phyloP scores from a whole-genome alignment of 2,888 invertebrate species.

The Electrophaes corylata region DNA sequence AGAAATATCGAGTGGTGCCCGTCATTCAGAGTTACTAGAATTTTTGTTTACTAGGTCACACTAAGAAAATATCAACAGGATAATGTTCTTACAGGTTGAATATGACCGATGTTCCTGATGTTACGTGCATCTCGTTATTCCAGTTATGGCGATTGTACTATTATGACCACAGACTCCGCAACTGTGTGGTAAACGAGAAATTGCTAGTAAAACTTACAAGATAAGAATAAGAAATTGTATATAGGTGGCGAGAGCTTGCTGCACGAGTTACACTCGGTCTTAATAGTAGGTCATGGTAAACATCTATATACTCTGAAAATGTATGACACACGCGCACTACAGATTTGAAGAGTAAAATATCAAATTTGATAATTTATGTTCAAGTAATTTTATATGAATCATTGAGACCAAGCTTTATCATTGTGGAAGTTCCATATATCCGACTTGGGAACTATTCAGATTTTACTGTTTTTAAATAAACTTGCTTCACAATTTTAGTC shows the following conservation, averaged over 20 bases:
- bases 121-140: conserved; percentile 34
- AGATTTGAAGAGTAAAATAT: conserved; percentile 13
- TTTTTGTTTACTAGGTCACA: conserved; percentile 16
- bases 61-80: conserved; percentile 6
- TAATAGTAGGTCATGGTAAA: conserved; percentile 53
- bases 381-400: conserved; percentile 3
- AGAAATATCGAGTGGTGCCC: not conserved
- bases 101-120: conserved; percentile 21
- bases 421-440: conserved; percentile 1
- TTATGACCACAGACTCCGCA: conserved; percentile 29
- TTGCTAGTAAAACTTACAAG: conserved; percentile 34
- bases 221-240: conserved; percentile 47
- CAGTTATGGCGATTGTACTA: conserved; percentile 43
- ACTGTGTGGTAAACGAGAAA: conserved; percentile 25
- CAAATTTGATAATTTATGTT: conserved; percentile 33
- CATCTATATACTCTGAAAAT: conserved; percentile 39
- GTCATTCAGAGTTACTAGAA: too few relatives aligned
- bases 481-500: too few relatives aligned
- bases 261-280: conserved; percentile 44
- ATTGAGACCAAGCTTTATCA: conserved; percentile 3
- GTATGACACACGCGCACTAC: conserved; percentile 29
- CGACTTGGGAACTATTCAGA: not conserved
- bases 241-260: conserved; percentile 38
- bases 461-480: too few relatives aligned
- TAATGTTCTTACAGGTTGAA: conserved; percentile 21